Base-by-base conservation (phyloP, 1,140 invertebrate species). In the Drepana arcuata region DNA sequence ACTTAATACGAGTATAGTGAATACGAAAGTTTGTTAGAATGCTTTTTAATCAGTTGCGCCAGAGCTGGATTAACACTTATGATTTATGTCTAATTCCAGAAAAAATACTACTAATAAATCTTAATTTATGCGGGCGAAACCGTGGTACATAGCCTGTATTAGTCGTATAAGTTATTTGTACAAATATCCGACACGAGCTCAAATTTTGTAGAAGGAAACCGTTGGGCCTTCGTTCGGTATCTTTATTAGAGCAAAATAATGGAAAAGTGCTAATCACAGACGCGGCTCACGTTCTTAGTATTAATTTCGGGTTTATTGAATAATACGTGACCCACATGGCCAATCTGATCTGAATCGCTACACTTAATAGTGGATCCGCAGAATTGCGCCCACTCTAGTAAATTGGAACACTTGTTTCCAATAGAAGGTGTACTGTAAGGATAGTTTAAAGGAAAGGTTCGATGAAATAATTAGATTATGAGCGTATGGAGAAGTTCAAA, bases 301-400 rank as follows among this genome's bases (percentile, higher is more conserved):
- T 74, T 74, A 74, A 74, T 74, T 69, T 69, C 67, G 60, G 61
- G 67, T 65, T 71, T 74, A 74, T 71, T 69, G 65, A 71, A 74
- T 71, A 67, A 69, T 64, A 74, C 70, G 67, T 74, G 70, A 68
- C 53, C 52, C 33, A 47, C 59, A 72, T 73, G 54, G 32, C 36
- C 41, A 57, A 71, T 64, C 39, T 48, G 50, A 48, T 52, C 47
- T 52, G 42, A 42, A 9, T 21, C 23, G 34, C 30, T 40, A 50
- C 18, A 38, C 36, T 48, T 48, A 43, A 57, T 47, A 49, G 42
- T 42, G 30, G 45, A 44, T 42, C 46, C 47, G 30, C 41, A 43
- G 49, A 63, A 56, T 59, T 59, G 48, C 48, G 46, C 41, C 44
- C 53, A 55, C 51, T 56, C 44, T 45, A 53, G 48, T 48, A 48